Percentiles rank a stretch among this genome's conserved stretches.
These are phyloP conservation scores for Iselma pallidipennis DNA, from an alignment of 2,888 invertebrate species.

Conservation along the genomic window DNA sequence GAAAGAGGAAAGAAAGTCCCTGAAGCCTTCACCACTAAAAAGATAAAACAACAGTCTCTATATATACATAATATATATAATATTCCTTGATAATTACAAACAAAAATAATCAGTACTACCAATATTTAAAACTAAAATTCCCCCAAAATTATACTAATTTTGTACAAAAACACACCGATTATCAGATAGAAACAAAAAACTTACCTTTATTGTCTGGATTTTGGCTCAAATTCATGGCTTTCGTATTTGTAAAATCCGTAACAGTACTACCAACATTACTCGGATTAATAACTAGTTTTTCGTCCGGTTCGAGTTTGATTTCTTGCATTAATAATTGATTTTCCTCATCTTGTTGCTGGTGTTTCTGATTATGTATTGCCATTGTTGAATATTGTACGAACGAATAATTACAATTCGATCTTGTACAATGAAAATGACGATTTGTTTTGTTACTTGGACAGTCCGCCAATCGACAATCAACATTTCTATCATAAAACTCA, in stretches of 20 bases:
- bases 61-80: slow-evolving; percentile 22
- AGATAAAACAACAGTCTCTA: slow-evolving; percentile 39
- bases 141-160: neutral
- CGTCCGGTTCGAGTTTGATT: slow-evolving; percentile 42
- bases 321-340: slow-evolving; percentile 37
- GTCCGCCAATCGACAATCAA: slow-evolving; percentile 68
- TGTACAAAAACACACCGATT: too few species aligned
- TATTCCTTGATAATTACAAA: slow-evolving; percentile 6
- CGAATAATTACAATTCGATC: slow-evolving; percentile 71
- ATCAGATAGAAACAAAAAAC: too few species aligned
- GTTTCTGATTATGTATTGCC: slow-evolving; percentile 72
- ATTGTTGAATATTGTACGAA: slow-evolving; percentile 77
- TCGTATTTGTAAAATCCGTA: slow-evolving; percentile 26
- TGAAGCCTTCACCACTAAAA: slow-evolving; percentile 88
- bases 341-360: slow-evolving; percentile 51
- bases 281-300: slow-evolving; percentile 9
- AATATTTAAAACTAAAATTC: neutral
- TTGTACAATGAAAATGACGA: slow-evolving; percentile 76
- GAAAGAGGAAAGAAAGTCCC: slow-evolving; percentile 89
- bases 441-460: slow-evolving; percentile 73
- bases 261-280: slow-evolving; percentile 15
- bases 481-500: slow-evolving; percentile 77
- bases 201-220: slow-evolving; percentile 49
- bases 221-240: slow-evolving; percentile 51
- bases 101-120: slow-evolving; percentile 1